Base-by-base conservation (phyloP, 2,888 invertebrate species). In the Rhingia campestris region DNA sequence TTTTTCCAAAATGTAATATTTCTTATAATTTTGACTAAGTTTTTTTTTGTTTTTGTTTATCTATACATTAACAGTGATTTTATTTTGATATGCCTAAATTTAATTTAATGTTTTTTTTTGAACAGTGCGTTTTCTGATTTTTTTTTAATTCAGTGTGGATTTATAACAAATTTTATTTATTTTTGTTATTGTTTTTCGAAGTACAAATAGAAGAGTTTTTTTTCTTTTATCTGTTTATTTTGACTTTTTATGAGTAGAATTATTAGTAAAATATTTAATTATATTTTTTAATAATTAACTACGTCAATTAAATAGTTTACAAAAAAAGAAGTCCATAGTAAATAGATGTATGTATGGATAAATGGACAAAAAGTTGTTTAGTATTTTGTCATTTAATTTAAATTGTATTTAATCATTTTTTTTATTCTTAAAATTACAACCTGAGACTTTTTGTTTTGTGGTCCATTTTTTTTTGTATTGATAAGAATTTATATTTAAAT, bases 61-160 rank as follows among this genome's bases (percentile, higher is more conserved):
- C 86, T 82, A 86, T 86, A 86, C 81, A 87, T 88, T 88, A 88
- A 89, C 90, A 91, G 90, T 88, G 89, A 88, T 90, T 90, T 90
- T 88, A 64, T 64, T 82, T 73, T 82, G 79, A 82, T 86, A 81
- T 82, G 86, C 81, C 77, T 86, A 79, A 77, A 80, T 75, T 84
- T 74, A 80, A 66, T 84, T 82, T 54, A 74, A 80, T 12, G 33
- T 63, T 45, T 61, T 45, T 33, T 66, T 72, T 70, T 35, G 41
- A 63, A 63, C 56, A 75, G 75, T 74, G 67, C 59, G 12, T 76
- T 45, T 39, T 33, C 69, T 74, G 66, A 47, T 63, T 49, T 22
- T 22, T n/a, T 22, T 22, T 22, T 30, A 73, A 51, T 81, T 77
- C 73, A 72, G 76, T 86, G 76, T 73, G 81, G 77, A 51, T 67